Base-by-base conservation (phyloP, 1,140 invertebrate genomes). In the Drosophila funebris region DNA sequence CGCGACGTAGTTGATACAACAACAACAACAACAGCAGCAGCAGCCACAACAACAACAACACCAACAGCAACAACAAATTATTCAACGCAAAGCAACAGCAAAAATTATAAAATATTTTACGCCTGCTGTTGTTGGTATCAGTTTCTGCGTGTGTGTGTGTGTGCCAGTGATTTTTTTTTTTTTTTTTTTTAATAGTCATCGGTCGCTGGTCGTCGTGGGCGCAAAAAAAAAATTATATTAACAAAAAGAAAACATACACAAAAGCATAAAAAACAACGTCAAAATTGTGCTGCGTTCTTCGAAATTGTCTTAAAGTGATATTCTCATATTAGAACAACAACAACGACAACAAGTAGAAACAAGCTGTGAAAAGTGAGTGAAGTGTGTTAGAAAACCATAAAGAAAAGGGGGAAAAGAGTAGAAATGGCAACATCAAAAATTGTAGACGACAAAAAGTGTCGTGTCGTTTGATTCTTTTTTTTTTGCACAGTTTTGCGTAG, bases 31-130 rank as follows among this genome's bases (percentile, higher is more conserved):
- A 73, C 53, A 56, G 61, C 43, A 62, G 52, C 16, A 62, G 62
- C 18, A 77, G 41, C 56, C 44, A 61, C 24, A 72, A 18, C 9
- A 7, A 60, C 69, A 74, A 44, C 52, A 80, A 58, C 46, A 69
- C 41, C 60, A 72, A 43, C 44, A 48, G 29, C 46, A 50, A 50
- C 27, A 50, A 50, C n/a, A 31, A 60, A 41, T 52, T 27, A 41
- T 52, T 27, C 37, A 54, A 57, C 60, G 27, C 50, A 63, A 78
- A 79, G 46, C 52, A 80, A 63, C 60, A 63, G 61, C 61, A 73
- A 46, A 67, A 73, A 83, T 75, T 75, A 75, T 64, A 69, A 73
- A 78, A 82, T 82, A 82, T 77, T 76, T 57, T 73, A 82, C 66
- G 69, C 29, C 43, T 57, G 44, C 52, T 52, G 33, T 54, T 64